Conservation (phyloP, 2,888 invertebrate species). For the Anaspis maculata region DNA sequence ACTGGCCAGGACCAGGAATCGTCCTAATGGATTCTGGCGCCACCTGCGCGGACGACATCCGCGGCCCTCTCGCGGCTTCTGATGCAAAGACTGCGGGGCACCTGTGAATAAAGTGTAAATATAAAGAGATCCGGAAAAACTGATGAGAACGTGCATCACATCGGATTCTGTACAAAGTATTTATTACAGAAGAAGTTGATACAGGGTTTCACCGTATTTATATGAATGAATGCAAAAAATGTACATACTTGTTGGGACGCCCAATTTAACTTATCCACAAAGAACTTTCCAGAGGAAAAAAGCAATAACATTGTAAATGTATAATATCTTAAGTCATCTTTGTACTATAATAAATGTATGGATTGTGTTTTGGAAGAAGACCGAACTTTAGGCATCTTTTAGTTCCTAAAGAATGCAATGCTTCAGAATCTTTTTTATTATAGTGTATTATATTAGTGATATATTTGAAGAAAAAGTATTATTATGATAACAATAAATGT, state of each 20-base stretch:
- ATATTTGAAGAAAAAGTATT: constrained; percentile 21
- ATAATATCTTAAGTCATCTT: constrained; percentile 20
- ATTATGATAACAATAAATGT: constrained; percentile 32
- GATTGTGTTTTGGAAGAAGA: constrained; percentile 16
- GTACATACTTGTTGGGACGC: too few relatives aligned
- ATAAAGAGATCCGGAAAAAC: too few relatives aligned
- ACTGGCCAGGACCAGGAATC: constrained; percentile 34
- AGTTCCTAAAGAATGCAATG: constrained; percentile 21
- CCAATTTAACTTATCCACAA: constrained; percentile 1
- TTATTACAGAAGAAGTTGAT: too few relatives aligned
- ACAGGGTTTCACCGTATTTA: too few relatives aligned
- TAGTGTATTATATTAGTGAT: constrained; percentile 29
- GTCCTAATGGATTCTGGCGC: constrained; percentile 13
- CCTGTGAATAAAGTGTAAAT: constrained; percentile 31
- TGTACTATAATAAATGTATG: constrained; percentile 16
- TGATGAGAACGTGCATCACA: too few relatives aligned
- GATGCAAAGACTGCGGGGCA: constrained; percentile 32
- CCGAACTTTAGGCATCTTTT: constrained; percentile 17
- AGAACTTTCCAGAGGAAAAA: too few relatives aligned
- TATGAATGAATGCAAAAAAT: too few relatives aligned
- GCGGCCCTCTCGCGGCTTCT: constrained; percentile 1
- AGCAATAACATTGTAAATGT: too few relatives aligned
- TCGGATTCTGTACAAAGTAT: neutral
- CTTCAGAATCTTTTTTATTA: constrained; percentile 19
- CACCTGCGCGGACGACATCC: constrained; percentile 13